Base-by-base conservation (phyloP, 1,140 invertebrate genomes). In the Ditylenchus dipsaci region DNA sequence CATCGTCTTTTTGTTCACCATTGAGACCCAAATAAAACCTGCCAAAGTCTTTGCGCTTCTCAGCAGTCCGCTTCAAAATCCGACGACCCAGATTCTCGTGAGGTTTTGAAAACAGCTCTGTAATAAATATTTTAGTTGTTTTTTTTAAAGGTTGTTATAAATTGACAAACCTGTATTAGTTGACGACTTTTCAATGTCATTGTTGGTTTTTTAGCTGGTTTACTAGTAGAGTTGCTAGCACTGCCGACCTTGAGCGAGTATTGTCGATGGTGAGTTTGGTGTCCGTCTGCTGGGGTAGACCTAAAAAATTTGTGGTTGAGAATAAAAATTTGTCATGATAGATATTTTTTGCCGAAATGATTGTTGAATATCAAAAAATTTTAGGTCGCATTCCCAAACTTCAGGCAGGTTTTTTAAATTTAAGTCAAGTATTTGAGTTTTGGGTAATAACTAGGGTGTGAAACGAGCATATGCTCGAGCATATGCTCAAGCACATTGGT, bases 61-160 rank as follows among this genome's bases (percentile, higher is more conserved):
- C 78, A 13, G 80, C 73, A 13, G 81, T 68, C 29, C 78, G 58
- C 45, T 80, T 80, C 45, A 81, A 27, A 59, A 83, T 83, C 53
- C 73, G 63, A 3, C 64, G 57, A 15, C 78, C 78, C 23, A 80
- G 57, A 21, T 71, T 74, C 57, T 80, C 78, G 63, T 80, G 78
- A 1, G 78, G 63, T 83, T 83, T 58, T 71, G 42, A 72, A 80
- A 80, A 59, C 81, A 83, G 53, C 78, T 70, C 80, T 83, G 59
- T 47, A 68, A 21, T 7, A 5, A 7, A 21, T 7, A 68, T 67
- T 33, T 42, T 17, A 15, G 38, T 47, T 23, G 33, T 17, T 23
- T 19, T 21, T 17, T 53, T 38, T 56, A 53, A 33, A 27, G 23
- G 19, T 38, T 19, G 19, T 13, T 49, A 60, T 26, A 17, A 1